These are phyloP conservation scores for Oscheius sp. DNA, from an alignment of 2,888 invertebrate species.

Conservation along the genomic window DNA sequence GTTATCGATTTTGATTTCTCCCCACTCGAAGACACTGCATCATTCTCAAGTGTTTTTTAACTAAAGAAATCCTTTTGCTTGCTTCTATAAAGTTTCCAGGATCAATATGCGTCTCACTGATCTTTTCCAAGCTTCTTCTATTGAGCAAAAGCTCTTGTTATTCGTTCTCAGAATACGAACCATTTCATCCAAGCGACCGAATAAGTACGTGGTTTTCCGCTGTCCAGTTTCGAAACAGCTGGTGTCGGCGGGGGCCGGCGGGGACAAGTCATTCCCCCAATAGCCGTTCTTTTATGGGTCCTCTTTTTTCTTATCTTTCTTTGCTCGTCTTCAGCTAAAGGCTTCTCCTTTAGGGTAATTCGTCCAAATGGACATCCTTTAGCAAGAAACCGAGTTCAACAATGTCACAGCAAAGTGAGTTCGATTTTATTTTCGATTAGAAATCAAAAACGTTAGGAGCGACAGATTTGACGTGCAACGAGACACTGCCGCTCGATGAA, in stretches of 20 bases:
- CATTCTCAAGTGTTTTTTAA: too few species aligned
- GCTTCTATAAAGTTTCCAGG: too few species aligned
- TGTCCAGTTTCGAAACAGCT: slow-evolving; percentile 12
- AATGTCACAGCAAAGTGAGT: slow-evolving; percentile 1
- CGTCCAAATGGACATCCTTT: slow-evolving; percentile 22
- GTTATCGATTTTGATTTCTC: too few species aligned
- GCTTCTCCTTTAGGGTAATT: slow-evolving; percentile 18
- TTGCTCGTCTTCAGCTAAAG: not conserved
- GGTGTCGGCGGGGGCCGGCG: not conserved
- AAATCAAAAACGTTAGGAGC: not conserved
- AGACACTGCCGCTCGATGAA: slow-evolving; percentile 21
- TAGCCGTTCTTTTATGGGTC: not conserved
- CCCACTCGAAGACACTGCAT: too few species aligned
- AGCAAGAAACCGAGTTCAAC: not conserved
- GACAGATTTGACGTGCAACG: slow-evolving; percentile 27
- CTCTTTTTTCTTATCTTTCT: not conserved
- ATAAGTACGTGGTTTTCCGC: not conserved
- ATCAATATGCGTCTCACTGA: too few species aligned
- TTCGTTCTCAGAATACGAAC: too few species aligned
- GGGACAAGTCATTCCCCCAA: not conserved
- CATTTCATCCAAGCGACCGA: not conserved
- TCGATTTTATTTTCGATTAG: not conserved
- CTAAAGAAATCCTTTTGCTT: too few species aligned
- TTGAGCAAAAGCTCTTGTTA: too few species aligned
- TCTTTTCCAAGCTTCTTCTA: too few species aligned